Base-by-base conservation (phyloP, 2,888 invertebrate species). In the Tinea pellionella region DNA sequence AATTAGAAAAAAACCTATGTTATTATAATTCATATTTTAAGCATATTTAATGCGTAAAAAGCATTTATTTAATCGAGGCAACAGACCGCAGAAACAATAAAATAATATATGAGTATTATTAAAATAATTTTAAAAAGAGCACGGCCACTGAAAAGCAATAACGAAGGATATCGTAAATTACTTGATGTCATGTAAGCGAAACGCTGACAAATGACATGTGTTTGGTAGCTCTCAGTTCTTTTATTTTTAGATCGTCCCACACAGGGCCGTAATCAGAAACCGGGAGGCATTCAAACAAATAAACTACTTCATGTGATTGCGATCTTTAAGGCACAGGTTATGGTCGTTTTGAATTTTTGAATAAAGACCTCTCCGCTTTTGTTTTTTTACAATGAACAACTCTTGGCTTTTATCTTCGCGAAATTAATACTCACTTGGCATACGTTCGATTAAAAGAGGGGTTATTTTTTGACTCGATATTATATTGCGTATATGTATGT, bases 121-220 rank as follows among this genome's bases (percentile, higher is more conserved):
- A 32, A 12, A 37, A 37, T 57, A 7, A 57, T 32, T 24, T 32
- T 29, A 29, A 9, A 37, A 29, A n/a, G 6, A 24, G 13, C 57
- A 24, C 8, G 9, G 65, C 65, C 64, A 74, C 73, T 75, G 68
- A 66, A 72, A 68, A 71, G 70, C 69, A 74, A 67, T 69, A 69
- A 64, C 63, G 63, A 65, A 68, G 70, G 69, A 71, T 68, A 73
- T 75, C 75, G 74, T 79, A 78, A 77, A 78, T 77, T 75, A 73
- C 74, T 71, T 66, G 68, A 70, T 68, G 72, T 77, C 79, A 72
- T 75, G 74, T 71, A 70, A 76, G 72, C 73, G 73, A 75, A 78
- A 74, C 73, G 75, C 75, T 80, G 80, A 82, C 82, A 81, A 81
- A 81, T 80, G 78, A 80, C 80, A 81, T 78, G 74, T 79, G 78